Percentiles rank a stretch among this genome's conserved stretches.
Evolutionary conservation across 2,113 vertebrate genomes (phyloP).

Genomic region (Terrapene triunguis): DNA sequence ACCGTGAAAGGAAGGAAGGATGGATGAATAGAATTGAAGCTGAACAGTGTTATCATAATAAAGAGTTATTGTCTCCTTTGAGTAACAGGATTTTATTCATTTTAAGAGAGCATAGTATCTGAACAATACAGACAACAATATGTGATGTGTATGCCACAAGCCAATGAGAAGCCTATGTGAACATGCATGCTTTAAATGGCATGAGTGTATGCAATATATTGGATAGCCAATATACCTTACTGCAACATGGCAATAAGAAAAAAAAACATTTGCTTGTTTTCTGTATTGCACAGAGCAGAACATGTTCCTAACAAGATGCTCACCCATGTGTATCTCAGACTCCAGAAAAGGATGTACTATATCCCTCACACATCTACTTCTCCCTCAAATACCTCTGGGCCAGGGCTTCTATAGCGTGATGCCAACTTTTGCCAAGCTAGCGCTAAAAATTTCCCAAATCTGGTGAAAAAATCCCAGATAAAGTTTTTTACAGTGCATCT

Average conservation of each 20-base stretch:
- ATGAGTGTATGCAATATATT: neutral
- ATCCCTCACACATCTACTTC: neutral
- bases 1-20: neutral
- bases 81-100: neutral
- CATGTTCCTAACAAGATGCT: neutral
- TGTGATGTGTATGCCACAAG: neutral
- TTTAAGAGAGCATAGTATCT: neutral
- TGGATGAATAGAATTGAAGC: neutral
- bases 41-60: neutral
- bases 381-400: neutral
- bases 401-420: too few relatives aligned
- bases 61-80: neutral
- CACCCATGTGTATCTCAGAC: fast-evolving
- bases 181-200: neutral
- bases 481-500: too few relatives aligned
- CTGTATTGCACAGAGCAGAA: fast-evolving
- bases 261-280: neutral
- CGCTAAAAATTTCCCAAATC: too few relatives aligned
- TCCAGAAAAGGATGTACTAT: neutral
- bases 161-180: neutral
- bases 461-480: too few relatives aligned
- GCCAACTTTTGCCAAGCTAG: too few relatives aligned
- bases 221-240: too few relatives aligned
- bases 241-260: too few relatives aligned
- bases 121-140: neutral